Evolutionary conservation across 2,888 invertebrate genomes (phyloP).

Genomic region (Limnephilus auricula): DNA sequence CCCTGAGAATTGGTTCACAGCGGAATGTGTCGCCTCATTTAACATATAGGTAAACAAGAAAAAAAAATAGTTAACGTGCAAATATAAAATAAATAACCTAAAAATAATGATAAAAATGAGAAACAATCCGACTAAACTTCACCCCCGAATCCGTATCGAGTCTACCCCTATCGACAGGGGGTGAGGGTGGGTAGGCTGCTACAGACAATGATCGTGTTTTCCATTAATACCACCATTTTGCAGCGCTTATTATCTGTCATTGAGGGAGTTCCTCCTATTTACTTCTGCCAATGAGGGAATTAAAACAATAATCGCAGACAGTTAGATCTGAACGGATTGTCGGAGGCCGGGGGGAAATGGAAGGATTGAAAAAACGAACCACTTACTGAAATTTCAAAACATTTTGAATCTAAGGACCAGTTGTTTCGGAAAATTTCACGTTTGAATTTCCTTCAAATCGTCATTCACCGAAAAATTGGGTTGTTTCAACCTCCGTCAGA

Average conservation of each 20-base stretch:
- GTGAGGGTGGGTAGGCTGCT: not conserved
- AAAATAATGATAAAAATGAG: not conserved
- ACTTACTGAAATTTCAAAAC: not conserved
- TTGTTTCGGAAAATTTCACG: no score
- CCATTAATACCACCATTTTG: constrained; percentile 25
- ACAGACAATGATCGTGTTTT: constrained; percentile 13
- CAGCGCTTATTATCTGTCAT: not conserved
- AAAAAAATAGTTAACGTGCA: no score
- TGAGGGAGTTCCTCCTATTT: not conserved
- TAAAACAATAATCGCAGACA: constrained; percentile 53
- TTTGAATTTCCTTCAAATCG: no score
- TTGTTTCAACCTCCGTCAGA: no score
- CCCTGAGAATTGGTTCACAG: no score
- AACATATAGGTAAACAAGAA: no score
- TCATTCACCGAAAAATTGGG: no score
- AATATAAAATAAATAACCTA: no score
- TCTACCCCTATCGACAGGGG: not conserved
- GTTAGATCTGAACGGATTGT: constrained; percentile 38
- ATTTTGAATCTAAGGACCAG: no score
- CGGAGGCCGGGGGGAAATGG: constrained; percentile 3
- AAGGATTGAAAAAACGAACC: not conserved
- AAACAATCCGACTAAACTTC: not conserved
- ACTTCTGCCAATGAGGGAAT: constrained; percentile 35
- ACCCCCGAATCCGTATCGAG: not conserved
- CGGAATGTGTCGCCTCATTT: no score